Evolutionary conservation across 2,888 invertebrate species (phyloP).

Genomic region (Lasiommata megera): DNA sequence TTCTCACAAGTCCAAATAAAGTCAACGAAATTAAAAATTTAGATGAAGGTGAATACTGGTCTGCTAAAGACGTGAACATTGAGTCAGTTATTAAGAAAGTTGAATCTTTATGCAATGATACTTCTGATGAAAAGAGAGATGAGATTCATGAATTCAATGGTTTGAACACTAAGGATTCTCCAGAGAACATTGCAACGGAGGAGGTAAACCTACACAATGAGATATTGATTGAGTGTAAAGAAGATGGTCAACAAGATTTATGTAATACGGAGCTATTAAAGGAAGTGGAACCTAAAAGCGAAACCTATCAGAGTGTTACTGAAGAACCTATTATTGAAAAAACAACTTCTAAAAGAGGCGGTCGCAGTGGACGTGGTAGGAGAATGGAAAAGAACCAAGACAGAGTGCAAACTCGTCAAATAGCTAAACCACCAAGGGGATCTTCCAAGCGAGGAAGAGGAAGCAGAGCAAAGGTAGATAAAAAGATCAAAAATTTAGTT

Average conservation of each 20-base stretch:
- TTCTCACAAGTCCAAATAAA: conserved; percentile 28
- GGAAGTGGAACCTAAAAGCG: conserved; percentile 34
- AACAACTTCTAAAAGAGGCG: conserved; percentile 59
- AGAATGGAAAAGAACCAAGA: conserved; percentile 61
- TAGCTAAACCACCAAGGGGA: conserved; percentile 64
- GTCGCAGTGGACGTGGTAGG: conserved; percentile 66
- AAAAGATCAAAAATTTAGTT: conserved; percentile 69
- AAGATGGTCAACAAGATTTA: conserved; percentile 15
- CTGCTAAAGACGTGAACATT: conserved; percentile 89
- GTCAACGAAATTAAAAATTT: conserved; percentile 69
- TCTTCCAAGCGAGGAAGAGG: conserved; percentile 74
- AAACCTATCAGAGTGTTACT: conserved; percentile 35
- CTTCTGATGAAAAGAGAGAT: conserved; percentile 42
- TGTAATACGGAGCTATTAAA: conserved; percentile 23
- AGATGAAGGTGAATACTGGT: conserved; percentile 89
- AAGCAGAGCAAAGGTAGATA: conserved; percentile 76
- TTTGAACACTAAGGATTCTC: conserved; percentile 10
- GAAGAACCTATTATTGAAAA: conserved; percentile 45
- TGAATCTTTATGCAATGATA: conserved; percentile 83
- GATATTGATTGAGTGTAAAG: conserved; percentile 5
- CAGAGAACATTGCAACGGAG: conserved; percentile 3
- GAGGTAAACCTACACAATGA: conserved; percentile 11
- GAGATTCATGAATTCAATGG: conserved; percentile 11
- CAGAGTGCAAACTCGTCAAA: conserved; percentile 72
- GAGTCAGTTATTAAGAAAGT: conserved; percentile 91